Percentiles rank a stretch among this genome's conserved stretches.
phyloP scores from a whole-genome alignment of 2,113 vertebrate species.

The Lipotes vexillifer region DNA sequence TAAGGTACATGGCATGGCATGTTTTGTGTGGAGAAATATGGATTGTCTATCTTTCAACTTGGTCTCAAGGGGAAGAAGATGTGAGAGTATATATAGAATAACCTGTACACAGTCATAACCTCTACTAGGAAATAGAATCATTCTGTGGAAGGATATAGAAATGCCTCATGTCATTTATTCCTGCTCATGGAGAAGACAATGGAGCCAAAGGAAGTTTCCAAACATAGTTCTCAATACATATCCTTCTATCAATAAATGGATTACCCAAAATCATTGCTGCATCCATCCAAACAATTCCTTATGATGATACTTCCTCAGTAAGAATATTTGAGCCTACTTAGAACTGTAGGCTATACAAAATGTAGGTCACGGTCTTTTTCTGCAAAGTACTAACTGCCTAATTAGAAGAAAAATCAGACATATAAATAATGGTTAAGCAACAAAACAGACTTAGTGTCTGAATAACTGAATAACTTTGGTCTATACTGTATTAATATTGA shows the following conservation, averaged over 20 bases:
- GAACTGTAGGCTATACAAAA: not conserved
- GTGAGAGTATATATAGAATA: not conserved
- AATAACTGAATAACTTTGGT: not conserved
- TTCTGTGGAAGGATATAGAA: not conserved
- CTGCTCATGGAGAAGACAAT: not conserved
- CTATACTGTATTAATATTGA: not conserved
- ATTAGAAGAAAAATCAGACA: conserved; percentile 10
- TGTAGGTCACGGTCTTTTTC: not conserved
- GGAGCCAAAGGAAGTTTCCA: not conserved
- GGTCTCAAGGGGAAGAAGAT: not conserved
- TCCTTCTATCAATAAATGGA: not conserved
- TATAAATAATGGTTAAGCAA: not conserved
- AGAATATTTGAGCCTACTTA: not conserved
- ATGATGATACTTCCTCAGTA: not conserved
- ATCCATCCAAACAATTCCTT: not conserved
- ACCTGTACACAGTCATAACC: not conserved
- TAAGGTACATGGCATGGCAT: not conserved
- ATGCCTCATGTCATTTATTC: not conserved
- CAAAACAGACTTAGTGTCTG: not conserved
- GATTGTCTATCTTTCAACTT: not conserved
- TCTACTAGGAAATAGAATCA: not conserved
- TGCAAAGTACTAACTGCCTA: not conserved
- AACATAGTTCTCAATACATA: not conserved
- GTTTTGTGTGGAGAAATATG: not conserved
- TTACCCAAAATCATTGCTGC: not conserved